Evolutionary conservation across 2,797 vertebrate genomes (phyloP).

Genomic region (Anisognathus igniventris): DNA sequence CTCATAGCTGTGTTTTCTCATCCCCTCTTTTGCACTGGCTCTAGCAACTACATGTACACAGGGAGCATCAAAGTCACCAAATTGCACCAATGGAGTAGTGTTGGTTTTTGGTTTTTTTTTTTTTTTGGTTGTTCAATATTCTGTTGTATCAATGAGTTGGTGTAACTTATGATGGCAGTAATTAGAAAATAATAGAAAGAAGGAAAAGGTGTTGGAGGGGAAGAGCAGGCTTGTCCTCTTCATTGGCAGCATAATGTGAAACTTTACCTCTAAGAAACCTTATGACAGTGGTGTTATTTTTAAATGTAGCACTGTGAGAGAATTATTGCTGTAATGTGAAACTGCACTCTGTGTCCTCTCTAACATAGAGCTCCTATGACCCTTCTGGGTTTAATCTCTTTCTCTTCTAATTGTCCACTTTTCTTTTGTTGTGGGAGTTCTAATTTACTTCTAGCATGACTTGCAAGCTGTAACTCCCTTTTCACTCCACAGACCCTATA

Average conservation of each 20-base stretch:
- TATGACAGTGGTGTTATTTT: not conserved
- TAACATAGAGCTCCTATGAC: not conserved
- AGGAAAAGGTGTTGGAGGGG: not conserved
- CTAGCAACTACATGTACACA: not conserved
- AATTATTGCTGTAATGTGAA: not conserved
- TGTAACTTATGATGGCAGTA: not conserved
- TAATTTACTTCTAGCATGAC: not conserved
- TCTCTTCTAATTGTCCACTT: not conserved
- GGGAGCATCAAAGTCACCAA: not conserved
- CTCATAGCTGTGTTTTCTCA: not conserved
- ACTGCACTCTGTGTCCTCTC: not conserved
- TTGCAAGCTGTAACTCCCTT: not conserved
- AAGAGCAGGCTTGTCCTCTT: not conserved
- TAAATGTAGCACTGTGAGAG: not conserved
- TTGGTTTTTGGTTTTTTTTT: not conserved
- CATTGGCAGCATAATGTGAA: not conserved
- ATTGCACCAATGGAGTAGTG: not conserved
- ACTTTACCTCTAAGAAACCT: not conserved
- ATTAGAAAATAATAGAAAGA: not conserved
- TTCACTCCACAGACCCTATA: constrained; percentile 4
- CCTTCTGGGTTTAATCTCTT: not conserved
- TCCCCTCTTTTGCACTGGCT: not conserved
- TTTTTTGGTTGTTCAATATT: not conserved
- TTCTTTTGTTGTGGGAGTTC: not conserved
- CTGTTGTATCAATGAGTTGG: not conserved